A percentile compares a stretch with the other conserved stretches of the same genome.
phyloP scores from a whole-genome alignment of 2,113 vertebrate genomes.

The Albula glossodonta region DNA sequence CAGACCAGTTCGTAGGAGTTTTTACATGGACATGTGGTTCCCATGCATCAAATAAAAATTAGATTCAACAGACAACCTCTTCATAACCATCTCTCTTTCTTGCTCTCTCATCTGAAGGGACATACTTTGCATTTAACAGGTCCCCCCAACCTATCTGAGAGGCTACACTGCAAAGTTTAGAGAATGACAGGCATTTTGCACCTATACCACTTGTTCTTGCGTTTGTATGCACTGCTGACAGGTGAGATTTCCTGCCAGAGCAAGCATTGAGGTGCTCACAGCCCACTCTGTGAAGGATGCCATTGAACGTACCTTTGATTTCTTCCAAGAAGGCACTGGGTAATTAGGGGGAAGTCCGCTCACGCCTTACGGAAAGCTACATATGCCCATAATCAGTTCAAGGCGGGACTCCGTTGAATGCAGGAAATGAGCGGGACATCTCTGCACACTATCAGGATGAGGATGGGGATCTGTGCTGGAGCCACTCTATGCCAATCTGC shows the following conservation, averaged over 20 bases:
- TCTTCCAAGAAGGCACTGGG: not conserved
- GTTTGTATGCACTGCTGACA: conserved; percentile 9
- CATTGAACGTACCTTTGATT: not conserved
- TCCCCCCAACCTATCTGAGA: not conserved
- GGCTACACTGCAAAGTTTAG: not conserved
- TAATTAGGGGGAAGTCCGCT: not conserved
- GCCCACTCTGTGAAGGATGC: not conserved
- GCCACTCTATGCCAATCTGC: too few relatives aligned
- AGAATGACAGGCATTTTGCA: not conserved
- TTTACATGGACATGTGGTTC: conserved; percentile 37
- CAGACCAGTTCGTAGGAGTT: conserved; percentile 45
- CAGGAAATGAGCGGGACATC: not conserved
- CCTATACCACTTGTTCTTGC: conserved; percentile 1
- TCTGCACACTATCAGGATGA: not conserved
- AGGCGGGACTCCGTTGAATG: not conserved
- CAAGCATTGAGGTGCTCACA: not conserved
- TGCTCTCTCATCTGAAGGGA: not conserved
- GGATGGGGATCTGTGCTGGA: not conserved
- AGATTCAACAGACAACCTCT: not conserved
- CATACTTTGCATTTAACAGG: not conserved
- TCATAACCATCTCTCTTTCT: not conserved
- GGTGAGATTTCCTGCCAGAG: not conserved
- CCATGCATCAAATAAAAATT: not conserved
- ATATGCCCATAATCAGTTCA: not conserved
- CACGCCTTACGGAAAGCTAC: not conserved